Evolutionary conservation across 2,113 vertebrate species (phyloP).

Genomic region (Shinisaurus crocodilurus): DNA sequence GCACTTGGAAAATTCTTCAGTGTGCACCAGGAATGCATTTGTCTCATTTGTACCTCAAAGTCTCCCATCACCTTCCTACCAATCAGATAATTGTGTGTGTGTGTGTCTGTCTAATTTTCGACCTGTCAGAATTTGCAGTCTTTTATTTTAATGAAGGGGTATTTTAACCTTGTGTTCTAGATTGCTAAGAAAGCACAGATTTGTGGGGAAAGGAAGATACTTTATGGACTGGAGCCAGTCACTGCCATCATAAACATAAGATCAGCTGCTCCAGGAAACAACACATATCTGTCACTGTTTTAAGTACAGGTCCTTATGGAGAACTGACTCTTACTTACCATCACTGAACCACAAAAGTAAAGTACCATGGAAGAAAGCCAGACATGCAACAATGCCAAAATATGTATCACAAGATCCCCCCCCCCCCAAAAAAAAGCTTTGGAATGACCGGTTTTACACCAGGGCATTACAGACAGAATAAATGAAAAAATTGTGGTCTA

Average conservation of each 20-base stretch:
- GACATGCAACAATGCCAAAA: slow-evolving; percentile 73
- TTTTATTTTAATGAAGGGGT: not conserved
- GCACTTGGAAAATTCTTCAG: too few relatives aligned
- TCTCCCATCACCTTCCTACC: too few relatives aligned
- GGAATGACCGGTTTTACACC: slow-evolving; percentile 79
- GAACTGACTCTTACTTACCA: slow-evolving; percentile 75
- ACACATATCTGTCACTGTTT: slow-evolving; percentile 66
- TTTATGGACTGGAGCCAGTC: slow-evolving; percentile 36
- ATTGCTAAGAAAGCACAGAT: not conserved
- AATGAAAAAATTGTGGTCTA: slow-evolving; percentile 78
- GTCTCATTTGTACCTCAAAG: too few relatives aligned
- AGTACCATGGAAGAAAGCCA: slow-evolving; percentile 77
- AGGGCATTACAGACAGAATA: slow-evolving; percentile 75
- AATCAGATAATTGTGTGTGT: too few relatives aligned
- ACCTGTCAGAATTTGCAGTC: not conserved
- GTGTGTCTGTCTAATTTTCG: not conserved
- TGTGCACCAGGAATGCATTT: too few relatives aligned
- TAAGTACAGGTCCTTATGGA: slow-evolving; percentile 73
- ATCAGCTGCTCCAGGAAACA: slow-evolving; percentile 73
- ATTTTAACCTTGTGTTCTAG: not conserved
- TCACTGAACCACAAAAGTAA: slow-evolving; percentile 84
- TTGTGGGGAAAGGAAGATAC: not conserved
- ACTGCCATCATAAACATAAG: slow-evolving; percentile 59
- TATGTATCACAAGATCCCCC: slow-evolving; percentile 62
- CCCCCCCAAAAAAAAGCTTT: slow-evolving; percentile 59